phyloP scores from a whole-genome alignment of 2,113 vertebrate species.

The Rhea americana region DNA sequence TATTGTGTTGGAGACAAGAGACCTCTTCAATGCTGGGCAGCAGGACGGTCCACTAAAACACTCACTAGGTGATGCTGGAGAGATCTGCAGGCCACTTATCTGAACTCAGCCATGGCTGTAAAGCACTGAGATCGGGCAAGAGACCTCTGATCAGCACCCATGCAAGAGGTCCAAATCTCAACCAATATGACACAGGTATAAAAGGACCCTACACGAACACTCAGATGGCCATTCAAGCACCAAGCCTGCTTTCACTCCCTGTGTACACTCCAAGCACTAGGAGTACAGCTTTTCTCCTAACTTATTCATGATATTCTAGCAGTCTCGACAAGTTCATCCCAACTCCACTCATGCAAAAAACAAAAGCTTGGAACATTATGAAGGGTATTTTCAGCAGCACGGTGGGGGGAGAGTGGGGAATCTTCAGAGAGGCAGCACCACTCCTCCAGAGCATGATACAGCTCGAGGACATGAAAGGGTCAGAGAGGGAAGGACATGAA shows the following conservation, averaged over 20 bases:
- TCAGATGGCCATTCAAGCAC: background rate
- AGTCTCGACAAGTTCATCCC: background rate
- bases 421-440: background rate
- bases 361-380: slow-evolving; percentile 1
- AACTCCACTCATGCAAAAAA: slow-evolving; percentile 52
- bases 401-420: background rate
- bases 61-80: accelerated
- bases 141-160: background rate
- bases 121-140: background rate
- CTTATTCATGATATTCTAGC: slow-evolving; percentile 54
- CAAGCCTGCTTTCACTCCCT: background rate
- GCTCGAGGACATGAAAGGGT: background rate
- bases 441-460: background rate
- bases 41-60: background rate
- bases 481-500: slow-evolving; percentile 14
- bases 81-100: background rate
- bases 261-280: accelerated
- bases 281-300: slow-evolving; percentile 24
- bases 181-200: too few relatives aligned
- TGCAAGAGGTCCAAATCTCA: background rate
- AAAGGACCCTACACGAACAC: accelerated
- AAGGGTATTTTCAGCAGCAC: background rate
- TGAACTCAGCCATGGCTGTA: background rate
- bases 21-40: accelerated
- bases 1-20: background rate